phyloP scores from a whole-genome alignment of 2,888 invertebrate genomes.

The Melieria picta region DNA sequence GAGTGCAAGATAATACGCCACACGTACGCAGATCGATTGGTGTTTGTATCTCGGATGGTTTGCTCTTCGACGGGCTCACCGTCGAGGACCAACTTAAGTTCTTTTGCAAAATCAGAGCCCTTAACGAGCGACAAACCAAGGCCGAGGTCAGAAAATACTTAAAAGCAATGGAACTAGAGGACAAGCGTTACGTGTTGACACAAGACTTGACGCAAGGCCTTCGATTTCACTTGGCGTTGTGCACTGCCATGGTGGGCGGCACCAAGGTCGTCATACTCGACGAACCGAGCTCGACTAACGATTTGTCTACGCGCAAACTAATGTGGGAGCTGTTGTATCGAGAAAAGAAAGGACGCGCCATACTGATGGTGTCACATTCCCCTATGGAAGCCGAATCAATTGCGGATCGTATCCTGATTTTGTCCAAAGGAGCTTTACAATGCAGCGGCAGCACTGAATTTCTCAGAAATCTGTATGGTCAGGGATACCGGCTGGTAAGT shows the following conservation, averaged over 20 bases:
- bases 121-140: conserved; percentile 65
- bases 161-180: conserved; percentile 70
- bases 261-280: conserved; percentile 78
- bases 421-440: conserved; percentile 81
- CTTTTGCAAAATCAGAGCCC: conserved; percentile 77
- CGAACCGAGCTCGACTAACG: conserved; percentile 84
- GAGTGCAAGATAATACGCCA: background rate
- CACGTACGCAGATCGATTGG: conserved; percentile 12
- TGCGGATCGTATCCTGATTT: conserved; percentile 85
- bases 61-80: conserved; percentile 71
- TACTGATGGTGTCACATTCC: conserved; percentile 84
- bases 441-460: conserved; percentile 83
- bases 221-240: conserved; percentile 77
- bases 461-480: conserved; percentile 83
- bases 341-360: conserved; percentile 77
- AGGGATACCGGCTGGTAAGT: conserved; percentile 78
- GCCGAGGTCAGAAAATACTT: conserved; percentile 73
- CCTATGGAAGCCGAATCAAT: conserved; percentile 88
- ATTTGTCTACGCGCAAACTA: conserved; percentile 78
- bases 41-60: conserved; percentile 5
- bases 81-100: conserved; percentile 84
- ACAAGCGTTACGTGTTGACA: conserved; percentile 70
- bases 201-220: conserved; percentile 75
- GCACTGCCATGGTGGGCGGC: conserved; percentile 77
- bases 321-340: conserved; percentile 82